These are phyloP conservation scores for Hyperopisus bebe DNA, from an alignment of 2,113 vertebrate species.

Conservation along the genomic window DNA sequence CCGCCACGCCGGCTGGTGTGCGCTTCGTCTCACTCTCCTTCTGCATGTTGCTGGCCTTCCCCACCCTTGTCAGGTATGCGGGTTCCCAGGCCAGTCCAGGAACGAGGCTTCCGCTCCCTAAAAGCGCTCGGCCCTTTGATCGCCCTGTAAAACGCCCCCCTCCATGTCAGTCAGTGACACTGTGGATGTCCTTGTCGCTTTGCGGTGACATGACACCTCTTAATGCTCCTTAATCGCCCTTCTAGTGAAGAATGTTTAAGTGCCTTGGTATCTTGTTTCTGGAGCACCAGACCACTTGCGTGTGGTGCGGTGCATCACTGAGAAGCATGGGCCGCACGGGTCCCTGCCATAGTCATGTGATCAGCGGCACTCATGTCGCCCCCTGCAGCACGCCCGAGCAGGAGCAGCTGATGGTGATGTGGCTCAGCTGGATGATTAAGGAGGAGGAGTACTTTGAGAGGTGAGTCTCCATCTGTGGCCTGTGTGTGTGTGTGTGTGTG, in stretches of 20 bases:
- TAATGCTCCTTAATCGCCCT: not conserved
- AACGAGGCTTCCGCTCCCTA: not conserved
- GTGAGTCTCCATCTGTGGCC: conserved; percentile 49
- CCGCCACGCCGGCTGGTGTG: conserved; percentile 88
- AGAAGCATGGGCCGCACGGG: not conserved
- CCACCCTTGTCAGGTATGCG: conserved; percentile 87
- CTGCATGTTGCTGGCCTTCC: conserved; percentile 93
- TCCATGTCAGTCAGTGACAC: not conserved
- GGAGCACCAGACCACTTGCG: not conserved
- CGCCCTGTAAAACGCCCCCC: not conserved
- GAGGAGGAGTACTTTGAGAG: conserved; percentile 99
- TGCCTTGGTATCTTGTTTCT: not conserved
- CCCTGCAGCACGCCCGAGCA: conserved; percentile 86
- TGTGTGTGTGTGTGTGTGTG: not conserved
- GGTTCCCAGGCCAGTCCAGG: not conserved
- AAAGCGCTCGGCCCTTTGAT: not conserved
- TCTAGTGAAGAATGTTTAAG: not conserved
- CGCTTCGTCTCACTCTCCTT: conserved; percentile 95
- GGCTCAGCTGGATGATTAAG: conserved; percentile 99
- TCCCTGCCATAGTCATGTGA: not conserved
- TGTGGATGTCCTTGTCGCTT: not conserved
- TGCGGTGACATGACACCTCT: not conserved
- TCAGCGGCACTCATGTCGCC: not conserved
- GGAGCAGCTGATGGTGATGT: conserved; percentile 94
- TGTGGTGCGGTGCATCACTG: not conserved